Percentiles rank a stretch among this genome's conserved stretches.
Conservation (phyloP, 1,140 invertebrate species). For the Sarcophaga bullata region DNA sequence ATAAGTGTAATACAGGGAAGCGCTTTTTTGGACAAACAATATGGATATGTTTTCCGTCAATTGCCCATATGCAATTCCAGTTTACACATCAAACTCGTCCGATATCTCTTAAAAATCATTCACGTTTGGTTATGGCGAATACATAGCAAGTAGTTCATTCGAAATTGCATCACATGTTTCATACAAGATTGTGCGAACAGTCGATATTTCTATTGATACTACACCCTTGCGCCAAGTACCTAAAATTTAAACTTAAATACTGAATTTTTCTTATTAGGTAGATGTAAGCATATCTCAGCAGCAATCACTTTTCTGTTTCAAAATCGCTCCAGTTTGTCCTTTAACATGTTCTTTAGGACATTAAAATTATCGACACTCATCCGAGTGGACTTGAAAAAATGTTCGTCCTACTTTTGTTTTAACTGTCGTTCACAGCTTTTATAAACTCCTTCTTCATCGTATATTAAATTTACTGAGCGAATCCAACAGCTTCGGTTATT, state of each 20-base stretch:
- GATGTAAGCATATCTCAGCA: too few species aligned
- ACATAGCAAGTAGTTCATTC: too few species aligned
- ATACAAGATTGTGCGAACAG: too few species aligned
- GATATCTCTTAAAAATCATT: too few species aligned
- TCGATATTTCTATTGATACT: neutral
- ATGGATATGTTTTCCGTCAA: conserved; percentile 16
- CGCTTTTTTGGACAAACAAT: neutral
- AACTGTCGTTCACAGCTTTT: too few species aligned
- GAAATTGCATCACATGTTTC: too few species aligned
- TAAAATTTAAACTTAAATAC: neutral
- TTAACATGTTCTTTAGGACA: too few species aligned
- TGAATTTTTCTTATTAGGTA: neutral
- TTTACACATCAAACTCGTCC: neutral
- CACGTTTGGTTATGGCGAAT: too few species aligned
- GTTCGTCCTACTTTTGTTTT: too few species aligned
- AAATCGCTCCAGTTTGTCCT: too few species aligned
- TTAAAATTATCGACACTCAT: too few species aligned
- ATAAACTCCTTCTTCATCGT: neutral
- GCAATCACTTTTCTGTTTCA: too few species aligned
- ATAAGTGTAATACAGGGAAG: conserved; percentile 4
- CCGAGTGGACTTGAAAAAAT: neutral
- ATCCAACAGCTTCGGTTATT: neutral
- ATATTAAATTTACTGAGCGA: neutral
- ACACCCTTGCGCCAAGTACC: neutral
- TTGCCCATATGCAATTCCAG: neutral